phyloP scores from a whole-genome alignment of 2,888 invertebrate genomes.

The Leptodirus hochenwartii region DNA sequence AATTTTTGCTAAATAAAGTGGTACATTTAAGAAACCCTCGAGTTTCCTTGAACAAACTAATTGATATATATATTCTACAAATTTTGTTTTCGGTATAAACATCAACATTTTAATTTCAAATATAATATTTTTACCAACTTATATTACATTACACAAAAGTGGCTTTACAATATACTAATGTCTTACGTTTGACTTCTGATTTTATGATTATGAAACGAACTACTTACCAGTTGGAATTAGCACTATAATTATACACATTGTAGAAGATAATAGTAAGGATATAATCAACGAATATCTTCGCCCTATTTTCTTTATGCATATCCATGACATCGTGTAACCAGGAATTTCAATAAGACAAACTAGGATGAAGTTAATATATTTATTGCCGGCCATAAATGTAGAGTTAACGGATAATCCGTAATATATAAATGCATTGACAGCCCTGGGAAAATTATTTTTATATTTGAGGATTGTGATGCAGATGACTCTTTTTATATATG shows the following conservation, averaged over 20 bases:
- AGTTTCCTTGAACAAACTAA: no score
- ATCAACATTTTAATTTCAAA: no score
- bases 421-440: conserved; percentile 46
- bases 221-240: conserved; percentile 9
- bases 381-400: conserved; percentile 44
- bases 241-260: conserved; percentile 8
- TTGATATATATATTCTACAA: no score
- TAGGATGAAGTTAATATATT: conserved; percentile 45
- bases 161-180: no score
- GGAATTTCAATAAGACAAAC: conserved; percentile 42
- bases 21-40: no score
- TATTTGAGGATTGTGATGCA: not conserved
- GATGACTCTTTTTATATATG: conserved; percentile 8
- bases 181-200: no score
- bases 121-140: no score
- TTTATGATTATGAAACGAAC: no score
- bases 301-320: conserved; percentile 11
- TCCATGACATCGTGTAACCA: conserved; percentile 29
- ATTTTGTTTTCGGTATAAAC: no score
- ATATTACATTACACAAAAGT: no score
- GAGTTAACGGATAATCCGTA: conserved; percentile 50
- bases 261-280: conserved; percentile 8
- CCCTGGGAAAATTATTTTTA: conserved; percentile 23
- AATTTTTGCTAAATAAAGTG: no score
- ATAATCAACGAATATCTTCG: conserved; percentile 11